Percentiles rank a stretch among this genome's conserved stretches.
These are phyloP conservation scores for Drosophila kurseongensis DNA, from an alignment of 1,140 invertebrate genomes.

Conservation along the genomic window DNA sequence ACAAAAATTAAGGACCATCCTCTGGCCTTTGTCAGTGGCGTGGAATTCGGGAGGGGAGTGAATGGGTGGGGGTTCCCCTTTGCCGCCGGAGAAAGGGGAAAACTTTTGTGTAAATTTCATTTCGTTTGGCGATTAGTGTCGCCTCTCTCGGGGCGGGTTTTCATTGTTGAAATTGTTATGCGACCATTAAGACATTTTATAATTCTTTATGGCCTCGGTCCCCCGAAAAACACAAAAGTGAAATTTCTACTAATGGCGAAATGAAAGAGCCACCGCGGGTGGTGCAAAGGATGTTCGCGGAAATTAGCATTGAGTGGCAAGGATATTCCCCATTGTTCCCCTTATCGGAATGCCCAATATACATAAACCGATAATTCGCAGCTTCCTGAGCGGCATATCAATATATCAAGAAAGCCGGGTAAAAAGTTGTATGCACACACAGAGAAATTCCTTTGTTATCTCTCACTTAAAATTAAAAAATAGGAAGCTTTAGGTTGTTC, in stretches of 20 bases:
- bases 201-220: slow-evolving; percentile 68
- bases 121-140: slow-evolving; percentile 83
- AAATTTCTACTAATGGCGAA: slow-evolving; percentile 70
- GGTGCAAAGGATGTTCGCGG: slow-evolving; percentile 34
- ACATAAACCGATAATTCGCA: slow-evolving; percentile 73
- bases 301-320: slow-evolving; percentile 56
- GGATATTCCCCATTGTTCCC: slow-evolving; percentile 12
- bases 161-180: slow-evolving; percentile 82
- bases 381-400: slow-evolving; percentile 71
- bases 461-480: no score
- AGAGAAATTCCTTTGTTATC: background rate
- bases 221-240: slow-evolving; percentile 25
- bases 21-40: slow-evolving; percentile 68
- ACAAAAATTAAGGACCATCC: slow-evolving; percentile 48
- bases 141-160: slow-evolving; percentile 48
- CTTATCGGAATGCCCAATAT: slow-evolving; percentile 47
- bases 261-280: slow-evolving; percentile 39
- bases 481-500: no score
- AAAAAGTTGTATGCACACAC: slow-evolving; percentile 5
- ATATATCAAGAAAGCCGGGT: slow-evolving; percentile 35
- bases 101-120: slow-evolving; percentile 82
- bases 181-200: slow-evolving; percentile 82
- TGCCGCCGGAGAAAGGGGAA: slow-evolving; percentile 29
- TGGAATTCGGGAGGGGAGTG: background rate
- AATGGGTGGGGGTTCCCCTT: background rate